These are phyloP conservation scores for Volucella inflata DNA, from an alignment of 2,888 invertebrate genomes.

Conservation along the genomic window DNA sequence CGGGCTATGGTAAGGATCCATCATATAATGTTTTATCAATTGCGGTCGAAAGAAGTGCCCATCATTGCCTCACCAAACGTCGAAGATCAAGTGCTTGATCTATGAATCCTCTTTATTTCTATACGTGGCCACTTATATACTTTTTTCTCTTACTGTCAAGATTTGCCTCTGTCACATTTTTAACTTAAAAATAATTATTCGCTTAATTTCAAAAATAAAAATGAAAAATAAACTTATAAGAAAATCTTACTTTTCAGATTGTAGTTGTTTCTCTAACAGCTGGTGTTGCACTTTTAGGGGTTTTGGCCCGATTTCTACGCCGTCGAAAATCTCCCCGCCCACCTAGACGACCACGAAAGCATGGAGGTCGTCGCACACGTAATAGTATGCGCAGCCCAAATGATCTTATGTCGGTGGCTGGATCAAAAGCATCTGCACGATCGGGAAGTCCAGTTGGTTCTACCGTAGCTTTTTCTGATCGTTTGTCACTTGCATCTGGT, in stretches of 20 bases:
- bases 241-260: constrained; percentile 81
- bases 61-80: too few relatives aligned
- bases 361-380: constrained; percentile 85
- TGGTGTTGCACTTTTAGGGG: constrained; percentile 92
- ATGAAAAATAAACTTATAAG: background rate
- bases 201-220: background rate
- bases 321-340: constrained; percentile 88
- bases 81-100: too few relatives aligned
- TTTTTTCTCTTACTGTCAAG: too few relatives aligned
- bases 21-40: too few relatives aligned
- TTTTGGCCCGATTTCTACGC: constrained; percentile 91
- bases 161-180: too few relatives aligned
- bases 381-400: constrained; percentile 88
- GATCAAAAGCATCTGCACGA: constrained; percentile 86
- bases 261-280: constrained; percentile 84
- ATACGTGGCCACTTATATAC: too few relatives aligned
- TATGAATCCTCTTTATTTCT: too few relatives aligned
- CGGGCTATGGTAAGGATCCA: too few relatives aligned
- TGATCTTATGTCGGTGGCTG: constrained; percentile 88
- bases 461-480: constrained; percentile 86
- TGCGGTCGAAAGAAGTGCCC: too few relatives aligned
- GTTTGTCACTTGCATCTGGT: constrained; percentile 88
- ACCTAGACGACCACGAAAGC: constrained; percentile 86
- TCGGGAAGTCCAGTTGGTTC: constrained; percentile 87
- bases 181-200: too few relatives aligned